Evolutionary conservation across 2,888 invertebrate genomes (phyloP), one percentile per base, ranked within the genome.

Genomic region (Catocala nupta): DNA sequence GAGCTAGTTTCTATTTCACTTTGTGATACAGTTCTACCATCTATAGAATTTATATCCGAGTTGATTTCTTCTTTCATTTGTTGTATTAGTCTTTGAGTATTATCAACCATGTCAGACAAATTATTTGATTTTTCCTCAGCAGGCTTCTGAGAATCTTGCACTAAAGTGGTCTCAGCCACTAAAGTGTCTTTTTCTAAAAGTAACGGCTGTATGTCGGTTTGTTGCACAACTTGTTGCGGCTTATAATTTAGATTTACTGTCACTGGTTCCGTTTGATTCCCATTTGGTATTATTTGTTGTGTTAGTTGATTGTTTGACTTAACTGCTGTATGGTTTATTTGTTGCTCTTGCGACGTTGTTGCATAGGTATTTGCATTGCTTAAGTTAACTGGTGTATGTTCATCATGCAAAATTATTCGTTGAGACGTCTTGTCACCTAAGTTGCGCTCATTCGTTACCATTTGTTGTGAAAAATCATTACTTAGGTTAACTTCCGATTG

Each of bases 31-130:
- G 92, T 93, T 64, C 85, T 85, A 33, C 87, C 90, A 68, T 89
- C 89, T 39, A 91, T 83, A n/a, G 92, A 93, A 79, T 95, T 95
- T 75, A 96, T 95, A 78, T 95, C 95, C 34, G 92, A 94, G 82
- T 95, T 95, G 44, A 96, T 95, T 91, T 96, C 96, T 75, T 95
- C 95, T 81, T 95, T 95, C 96, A 96, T 96, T 87, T 96, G 96
- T 71, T 96, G 95, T 66, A 96, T 96, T 48, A 96, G 80, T 62
- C 92, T 93, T 82, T 96, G 96, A 0, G 96, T 96, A 63, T 95
- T 94, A 77, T 95, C 95, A 8, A 96, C 95, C 55, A 96, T 92
- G 68, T 95, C 95, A 70, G 86, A 90, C 34, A 94, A 81, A 70
- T 94, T 93, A 62, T 80, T 90, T 3, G 87, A 62, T 78, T 87